Evolutionary conservation across 35 echinoderm and acorn worm species (phyloP), one percentile per base, ranked within the genome.

Genomic region (Hemicentrotus pulcherrimus): DNA sequence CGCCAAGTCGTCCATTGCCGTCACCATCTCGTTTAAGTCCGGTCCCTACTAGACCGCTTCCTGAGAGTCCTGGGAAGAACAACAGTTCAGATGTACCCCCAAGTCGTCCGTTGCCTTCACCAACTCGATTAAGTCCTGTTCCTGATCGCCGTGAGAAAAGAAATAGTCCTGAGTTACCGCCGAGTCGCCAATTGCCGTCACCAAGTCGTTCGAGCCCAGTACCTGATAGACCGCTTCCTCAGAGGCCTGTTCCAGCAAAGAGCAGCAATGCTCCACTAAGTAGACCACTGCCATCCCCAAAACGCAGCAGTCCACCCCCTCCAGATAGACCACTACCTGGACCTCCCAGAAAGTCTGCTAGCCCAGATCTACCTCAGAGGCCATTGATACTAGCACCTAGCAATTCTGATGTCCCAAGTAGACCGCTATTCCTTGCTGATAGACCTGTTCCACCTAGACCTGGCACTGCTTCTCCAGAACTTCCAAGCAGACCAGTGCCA

Each of bases 61-160:
- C 88, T 47, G 32, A 7, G 0, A 78, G 22, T 7, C 65, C 65
- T 5, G 65, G 65, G 28, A 78, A 78, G 65, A 78, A 78, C 15
- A 78, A 78, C 65, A 58, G 52, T 87, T 35, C 59, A 2, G 47
- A 87, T 45, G 16, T 13, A 35, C 94, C 32, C 24, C 65, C 78
- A 30, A 86, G 71, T 71, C 46, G 94, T 24, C 94, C 94, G 18
- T 31, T 95, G 24, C 86, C 94, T 16, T 88, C 94, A 10, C 94
- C 61, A 31, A 48, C 16, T 31, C 85, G 86, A 14, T 93, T 47
- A 4, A 93, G 91, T 55, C 91, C 91, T 32, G 91, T 90, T 89
- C 87, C 87, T 45, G 32, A 18, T 1, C n/a, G 46, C 10, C 85
- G 70, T 95, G 16, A 22, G 28, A 70, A 28, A 70, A 70, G 6